phyloP scores from a whole-genome alignment of 2,113 vertebrate species.

The Cheilinus undulatus region DNA sequence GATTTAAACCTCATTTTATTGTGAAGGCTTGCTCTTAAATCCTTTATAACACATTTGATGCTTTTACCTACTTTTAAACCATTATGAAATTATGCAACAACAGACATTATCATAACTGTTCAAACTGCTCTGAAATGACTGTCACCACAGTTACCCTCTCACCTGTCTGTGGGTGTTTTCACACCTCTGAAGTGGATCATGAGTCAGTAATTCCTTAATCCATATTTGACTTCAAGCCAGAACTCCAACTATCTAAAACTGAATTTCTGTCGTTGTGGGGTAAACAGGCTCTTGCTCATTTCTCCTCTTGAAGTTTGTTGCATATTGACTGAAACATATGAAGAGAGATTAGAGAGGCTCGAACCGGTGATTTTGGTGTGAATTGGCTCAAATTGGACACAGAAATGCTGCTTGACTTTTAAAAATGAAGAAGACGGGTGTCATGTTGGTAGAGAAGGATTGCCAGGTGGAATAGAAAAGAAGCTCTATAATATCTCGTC shows the following conservation, averaged over 20 bases:
- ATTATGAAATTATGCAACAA: background rate
- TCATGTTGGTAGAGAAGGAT: background rate
- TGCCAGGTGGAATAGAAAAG: background rate
- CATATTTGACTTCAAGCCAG: too few species aligned
- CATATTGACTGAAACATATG: background rate
- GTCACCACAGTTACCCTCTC: slow-evolving; percentile 19
- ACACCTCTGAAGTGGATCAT: slow-evolving; percentile 6
- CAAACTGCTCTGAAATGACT: background rate
- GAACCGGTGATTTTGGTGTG: background rate
- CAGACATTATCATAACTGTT: background rate
- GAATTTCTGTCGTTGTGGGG: too few species aligned
- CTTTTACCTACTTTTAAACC: background rate
- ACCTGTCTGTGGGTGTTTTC: slow-evolving; percentile 13
- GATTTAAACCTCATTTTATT: too few species aligned
- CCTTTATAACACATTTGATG: too few species aligned
- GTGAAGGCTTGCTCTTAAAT: too few species aligned
- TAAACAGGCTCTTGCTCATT: background rate
- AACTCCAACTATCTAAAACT: background rate
- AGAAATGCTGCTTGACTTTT: slow-evolving; percentile 14
- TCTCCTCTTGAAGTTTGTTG: background rate
- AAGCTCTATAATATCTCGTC: background rate
- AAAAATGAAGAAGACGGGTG: slow-evolving; percentile 3
- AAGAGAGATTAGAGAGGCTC: background rate
- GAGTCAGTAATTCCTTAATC: background rate
- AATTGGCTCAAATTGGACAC: background rate